Evolutionary conservation across 1,140 invertebrate genomes (phyloP).

Genomic region (Microplitis mediator): DNA sequence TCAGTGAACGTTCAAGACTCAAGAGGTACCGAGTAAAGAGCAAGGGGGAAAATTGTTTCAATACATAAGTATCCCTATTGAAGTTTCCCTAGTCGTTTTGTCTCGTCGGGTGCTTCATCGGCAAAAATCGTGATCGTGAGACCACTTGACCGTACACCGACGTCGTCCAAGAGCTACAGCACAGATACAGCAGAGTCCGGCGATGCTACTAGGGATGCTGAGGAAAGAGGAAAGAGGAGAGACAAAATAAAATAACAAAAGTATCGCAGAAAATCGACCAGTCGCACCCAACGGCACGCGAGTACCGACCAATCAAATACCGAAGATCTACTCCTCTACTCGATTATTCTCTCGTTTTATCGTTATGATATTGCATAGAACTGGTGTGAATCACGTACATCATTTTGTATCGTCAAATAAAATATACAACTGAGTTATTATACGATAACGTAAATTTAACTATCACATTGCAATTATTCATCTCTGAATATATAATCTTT

Average conservation of each 20-base stretch:
- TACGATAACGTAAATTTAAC: no score
- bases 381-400: no score
- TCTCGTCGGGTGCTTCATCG: slow-evolving; percentile 29
- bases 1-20: background rate
- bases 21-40: background rate
- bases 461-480: no score
- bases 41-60: slow-evolving; percentile 20
- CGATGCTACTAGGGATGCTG: background rate
- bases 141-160: slow-evolving; percentile 37
- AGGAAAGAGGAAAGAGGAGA: background rate
- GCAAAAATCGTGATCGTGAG: background rate
- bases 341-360: no score
- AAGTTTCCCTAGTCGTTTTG: slow-evolving; percentile 29
- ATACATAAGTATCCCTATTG: slow-evolving; percentile 10
- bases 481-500: no score
- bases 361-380: no score
- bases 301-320: slow-evolving; percentile 4
- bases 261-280: background rate
- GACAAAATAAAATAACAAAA: slow-evolving; percentile 1
- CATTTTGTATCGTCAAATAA: no score
- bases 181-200: no score
- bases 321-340: no score
- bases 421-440: no score
- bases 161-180: no score
- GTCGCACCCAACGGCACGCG: slow-evolving; percentile 17